Evolutionary conservation across 2,797 vertebrate genomes (phyloP), one percentile per base, ranked within the genome.

Genomic region (Stomatorhinus walkeri): DNA sequence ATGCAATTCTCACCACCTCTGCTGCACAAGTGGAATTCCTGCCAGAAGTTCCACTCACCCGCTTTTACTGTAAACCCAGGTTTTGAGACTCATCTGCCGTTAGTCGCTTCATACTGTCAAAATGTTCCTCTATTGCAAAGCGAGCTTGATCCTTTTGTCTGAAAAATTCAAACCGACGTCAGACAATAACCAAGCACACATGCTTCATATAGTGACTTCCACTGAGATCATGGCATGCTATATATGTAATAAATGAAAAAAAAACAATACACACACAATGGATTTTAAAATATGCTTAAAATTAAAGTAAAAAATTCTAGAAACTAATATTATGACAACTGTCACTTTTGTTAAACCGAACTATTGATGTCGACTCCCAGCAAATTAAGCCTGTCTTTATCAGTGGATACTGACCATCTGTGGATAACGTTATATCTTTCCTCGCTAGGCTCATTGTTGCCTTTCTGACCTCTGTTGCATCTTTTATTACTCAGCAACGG

Each of bases 311-410:
- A 43, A 76, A n/a, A 8, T 9, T 81, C 40, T 46, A 81, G 76
- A 46, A 81, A 81, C 36, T n/a, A 51, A 51, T 84, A 84, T 84
- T 49, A 84, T 84, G 81, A 84, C 81, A 84, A 84, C 81, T 48
- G 81, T 51, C 48, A 24, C 22, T 48, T 46, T 51, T 84, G 76
- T 19, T n/a, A 81, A 81, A 81, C 2, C 3, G 1, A 81, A 40
- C 43, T 48, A 84, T 84, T 84, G 51, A 28, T 84, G 49, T 10
- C 10, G 3, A 22, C 4, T 84, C 81, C 81, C 46, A 46, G 6
- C 4, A 51, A 49, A 84, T 84, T 24, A 84, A 51, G 43, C 43
- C n/a, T 6, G n/a, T 4, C 8, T 84, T 51, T 84, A 48, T 84
- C 48, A 24, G 8, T 84, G 81, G 43, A 84, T 84, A 24, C 22